Evolutionary conservation across 2,797 vertebrate species (phyloP), one percentile per base, ranked within the genome.

Genomic region (Sebastes iracundus): DNA sequence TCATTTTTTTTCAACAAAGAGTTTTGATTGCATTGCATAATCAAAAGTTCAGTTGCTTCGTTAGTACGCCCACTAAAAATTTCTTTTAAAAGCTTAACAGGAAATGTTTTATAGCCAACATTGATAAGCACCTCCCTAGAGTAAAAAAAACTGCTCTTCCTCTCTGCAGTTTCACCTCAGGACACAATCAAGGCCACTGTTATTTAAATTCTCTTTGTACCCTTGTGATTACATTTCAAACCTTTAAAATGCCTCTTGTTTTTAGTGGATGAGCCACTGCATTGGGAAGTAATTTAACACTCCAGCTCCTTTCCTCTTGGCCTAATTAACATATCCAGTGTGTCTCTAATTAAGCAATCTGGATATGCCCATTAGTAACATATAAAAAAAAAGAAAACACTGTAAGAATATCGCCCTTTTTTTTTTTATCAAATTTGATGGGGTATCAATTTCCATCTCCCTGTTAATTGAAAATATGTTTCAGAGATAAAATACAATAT

Each of bases 211-310:
- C 2, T 86, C 64, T 86, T 90, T 87, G 80, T 81, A 80, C 77
- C 64, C 72, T 77, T 87, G 61, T 64, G 75, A 89, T 92, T 90
- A 80, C 62, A 88, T 83, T 88, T 83, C 67, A 90, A 83, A 90
- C 69, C 46, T 83, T 90, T 75, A 83, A 83, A 88, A 83, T 71
- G 61, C 42, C 55, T 81, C 56, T 88, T 82, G 79, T 88, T 91
- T 89, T 88, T 77, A 71, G 67, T 82, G 71, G 74, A 84, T 85
- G 74, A 85, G 80, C 76, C 75, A 81, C 52, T 85, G 84, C 83
- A 87, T 85, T 85, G 72, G 87, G 83, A 90, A 92, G 86, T 83
- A 77, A 91, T 93, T 93, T 92, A 86, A 92, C 88, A 93, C 89
- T 90, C 80, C 83, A 88, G 66, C 68, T 91, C 67, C 72, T 93